Base-by-base conservation (phyloP, 2,888 invertebrate genomes). In the Trissonchulus sp. region DNA sequence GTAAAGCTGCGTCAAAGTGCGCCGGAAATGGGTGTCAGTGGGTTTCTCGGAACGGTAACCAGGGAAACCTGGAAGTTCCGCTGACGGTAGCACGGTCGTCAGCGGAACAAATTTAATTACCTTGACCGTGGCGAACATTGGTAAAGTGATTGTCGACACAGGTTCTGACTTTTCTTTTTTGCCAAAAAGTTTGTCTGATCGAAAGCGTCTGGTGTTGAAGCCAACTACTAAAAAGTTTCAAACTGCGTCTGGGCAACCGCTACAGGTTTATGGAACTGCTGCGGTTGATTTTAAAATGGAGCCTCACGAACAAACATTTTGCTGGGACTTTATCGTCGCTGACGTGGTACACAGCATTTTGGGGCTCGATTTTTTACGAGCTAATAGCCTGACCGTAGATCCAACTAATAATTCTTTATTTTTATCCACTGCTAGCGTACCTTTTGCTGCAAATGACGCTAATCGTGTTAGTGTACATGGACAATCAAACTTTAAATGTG, bases 311-410 rank as follows among this genome's bases (percentile, higher is more conserved):
- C 48, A 48, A 23, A 48, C 48, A 48, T 69, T 69, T 37, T 15
- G 34, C 3, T 69, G 71, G 71, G 34, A 33, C 2, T 69, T 69
- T 69, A 18, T 3, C 15, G 37, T 69, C 33, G 71, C 71, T 35
- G 37, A 69, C 36, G 71, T 69, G 28, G 28, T 37, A 8, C 35
- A 35, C 3, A n/a, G 33, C 36, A 34, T 69, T 23, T 37, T 69
- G 71, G 71, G 71, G 28, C 34, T 36, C 8, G 71, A 69, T 34
- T 69, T 69, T 69, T 35, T 69, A 15, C 28, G 37, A 8, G 34
- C 37, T 23, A 33, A 69, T 35, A 37, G 8, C 3, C n/a, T 69
- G n/a, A 23, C 37, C 8, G 71, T 69, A 8, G 36, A 69, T 48
- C 8, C 48, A 15, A 15, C 23, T 8, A 48, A 48, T 23, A 48